Evolutionary conservation across 2,888 invertebrate genomes (phyloP).

Genomic region (Lasioglossum vierecki): DNA sequence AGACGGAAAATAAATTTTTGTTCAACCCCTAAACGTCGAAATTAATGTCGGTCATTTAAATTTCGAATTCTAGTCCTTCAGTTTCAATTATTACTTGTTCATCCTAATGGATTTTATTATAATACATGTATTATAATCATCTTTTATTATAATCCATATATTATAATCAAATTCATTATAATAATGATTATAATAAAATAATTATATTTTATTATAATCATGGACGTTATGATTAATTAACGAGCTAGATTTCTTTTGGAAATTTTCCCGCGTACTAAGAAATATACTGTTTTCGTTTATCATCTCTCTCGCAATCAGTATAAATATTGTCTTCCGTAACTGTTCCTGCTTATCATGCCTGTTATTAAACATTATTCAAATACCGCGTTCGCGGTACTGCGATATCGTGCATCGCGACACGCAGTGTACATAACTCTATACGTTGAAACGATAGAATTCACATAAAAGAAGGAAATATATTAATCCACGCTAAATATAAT

Average conservation of each 20-base stretch:
- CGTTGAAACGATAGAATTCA: neutral
- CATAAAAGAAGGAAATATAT: neutral
- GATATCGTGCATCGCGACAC: neutral
- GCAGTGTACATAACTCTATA: neutral
- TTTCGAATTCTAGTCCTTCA: neutral
- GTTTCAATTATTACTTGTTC: neutral
- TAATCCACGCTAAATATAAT: neutral
- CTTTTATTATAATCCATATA: too few species aligned
- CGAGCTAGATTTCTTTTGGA: neutral
- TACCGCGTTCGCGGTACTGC: neutral
- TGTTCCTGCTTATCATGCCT: neutral
- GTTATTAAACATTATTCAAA: slow-evolving; percentile 1
- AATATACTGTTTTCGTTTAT: neutral
- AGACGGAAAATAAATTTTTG: too few species aligned
- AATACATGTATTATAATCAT: too few species aligned
- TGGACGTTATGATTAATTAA: neutral
- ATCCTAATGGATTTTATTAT: too few species aligned
- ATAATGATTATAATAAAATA: too few species aligned
- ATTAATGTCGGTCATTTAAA: neutral
- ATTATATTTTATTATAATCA: too few species aligned
- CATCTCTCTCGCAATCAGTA: neutral
- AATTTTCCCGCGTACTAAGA: neutral
- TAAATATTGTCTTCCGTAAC: slow-evolving; percentile 11
- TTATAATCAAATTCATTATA: too few species aligned
- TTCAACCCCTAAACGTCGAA: too few species aligned